phyloP scores from a whole-genome alignment of 1,140 invertebrate species.

The Pectinophora gossypiella region DNA sequence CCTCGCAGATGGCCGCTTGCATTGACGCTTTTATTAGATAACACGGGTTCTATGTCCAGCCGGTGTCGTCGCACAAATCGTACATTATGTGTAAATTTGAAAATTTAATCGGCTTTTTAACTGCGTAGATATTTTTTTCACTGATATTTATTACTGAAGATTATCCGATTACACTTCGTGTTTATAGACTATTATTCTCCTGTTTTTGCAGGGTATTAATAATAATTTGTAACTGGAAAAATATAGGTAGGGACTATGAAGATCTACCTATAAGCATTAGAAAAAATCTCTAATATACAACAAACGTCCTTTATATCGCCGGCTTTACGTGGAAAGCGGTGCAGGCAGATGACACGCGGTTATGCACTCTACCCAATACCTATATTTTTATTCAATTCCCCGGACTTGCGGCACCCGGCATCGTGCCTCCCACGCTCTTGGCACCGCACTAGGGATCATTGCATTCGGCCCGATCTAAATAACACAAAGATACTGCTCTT shows the following conservation, averaged over 20 bases:
- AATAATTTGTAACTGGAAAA: too few relatives aligned
- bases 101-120: too few relatives aligned
- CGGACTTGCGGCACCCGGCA: conserved; percentile 1
- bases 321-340: conserved; percentile 8
- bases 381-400: conserved; percentile 34
- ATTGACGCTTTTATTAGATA: conserved; percentile 55
- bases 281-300: too few relatives aligned
- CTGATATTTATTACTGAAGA: too few relatives aligned
- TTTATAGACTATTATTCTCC: too few relatives aligned
- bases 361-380: conserved; percentile 11
- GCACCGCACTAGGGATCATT: conserved; percentile 48
- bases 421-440: conserved; percentile 50
- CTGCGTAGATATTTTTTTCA: too few relatives aligned
- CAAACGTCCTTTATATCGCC: background rate
- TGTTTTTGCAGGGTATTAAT: too few relatives aligned
- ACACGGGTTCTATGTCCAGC: conserved; percentile 33
- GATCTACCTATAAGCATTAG: too few relatives aligned
- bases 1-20: conserved; percentile 49
- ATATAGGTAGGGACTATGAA: too few relatives aligned
- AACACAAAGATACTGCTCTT: conserved; percentile 59
- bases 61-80: too few relatives aligned
- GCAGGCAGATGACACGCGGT: background rate
- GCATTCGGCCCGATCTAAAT: conserved; percentile 55
- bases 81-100: too few relatives aligned
- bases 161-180: too few relatives aligned